Evolutionary conservation across 2,797 vertebrate genomes (phyloP).

Genomic region (Acridotheres tristis): DNA sequence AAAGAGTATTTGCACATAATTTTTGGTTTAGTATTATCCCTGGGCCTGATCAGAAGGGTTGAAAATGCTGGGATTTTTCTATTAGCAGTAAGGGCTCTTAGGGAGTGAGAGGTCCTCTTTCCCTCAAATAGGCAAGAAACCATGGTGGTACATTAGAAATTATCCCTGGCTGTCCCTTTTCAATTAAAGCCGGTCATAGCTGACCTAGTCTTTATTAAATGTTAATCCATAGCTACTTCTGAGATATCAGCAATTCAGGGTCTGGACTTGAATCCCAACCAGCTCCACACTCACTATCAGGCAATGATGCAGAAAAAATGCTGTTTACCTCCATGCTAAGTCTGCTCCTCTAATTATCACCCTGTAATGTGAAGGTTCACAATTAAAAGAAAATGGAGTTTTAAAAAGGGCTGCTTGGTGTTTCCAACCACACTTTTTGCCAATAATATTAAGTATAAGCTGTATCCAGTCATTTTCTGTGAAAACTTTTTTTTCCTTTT

Average conservation of each 20-base stretch:
- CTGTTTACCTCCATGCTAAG: not conserved
- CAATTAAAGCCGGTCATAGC: conserved; percentile 73
- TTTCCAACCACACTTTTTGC: not conserved
- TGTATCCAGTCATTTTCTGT: not conserved
- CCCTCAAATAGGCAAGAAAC: not conserved
- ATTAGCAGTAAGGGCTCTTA: not conserved
- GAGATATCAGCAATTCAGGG: conserved; percentile 36
- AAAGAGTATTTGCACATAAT: not conserved
- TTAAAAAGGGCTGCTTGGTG: not conserved
- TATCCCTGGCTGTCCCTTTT: conserved; percentile 42
- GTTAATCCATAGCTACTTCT: conserved; percentile 61
- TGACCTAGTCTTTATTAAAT: conserved; percentile 74
- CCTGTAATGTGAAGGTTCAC: conserved; percentile 32
- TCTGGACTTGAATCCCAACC: conserved; percentile 63
- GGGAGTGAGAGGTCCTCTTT: conserved; percentile 1
- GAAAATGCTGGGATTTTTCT: not conserved
- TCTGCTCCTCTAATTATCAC: conserved; percentile 32
- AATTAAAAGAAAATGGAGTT: conserved; percentile 27
- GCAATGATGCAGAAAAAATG: conserved; percentile 43
- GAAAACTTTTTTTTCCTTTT: not conserved
- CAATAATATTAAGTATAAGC: not conserved
- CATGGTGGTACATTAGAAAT: conserved; percentile 34
- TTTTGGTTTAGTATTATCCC: not conserved
- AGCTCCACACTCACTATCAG: not conserved
- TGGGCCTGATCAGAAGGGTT: not conserved